Evolutionary conservation across 1,140 invertebrate species (phyloP).

Genomic region (Epicauta chinensis): DNA sequence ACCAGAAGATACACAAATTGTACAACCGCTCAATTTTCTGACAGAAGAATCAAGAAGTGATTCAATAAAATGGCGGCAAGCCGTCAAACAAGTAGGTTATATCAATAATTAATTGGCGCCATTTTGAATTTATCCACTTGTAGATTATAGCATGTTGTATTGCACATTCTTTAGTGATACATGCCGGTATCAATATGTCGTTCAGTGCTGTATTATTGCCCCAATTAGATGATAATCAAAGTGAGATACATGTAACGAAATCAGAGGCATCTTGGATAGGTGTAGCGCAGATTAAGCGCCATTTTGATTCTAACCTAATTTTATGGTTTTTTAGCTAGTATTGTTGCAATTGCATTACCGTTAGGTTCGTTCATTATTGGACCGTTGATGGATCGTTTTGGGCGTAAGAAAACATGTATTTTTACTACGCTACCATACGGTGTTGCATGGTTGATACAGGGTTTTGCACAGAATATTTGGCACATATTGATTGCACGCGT

Average conservation of each 20-base stretch:
- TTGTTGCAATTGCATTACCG: slow-evolving; percentile 49
- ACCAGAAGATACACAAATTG: no score
- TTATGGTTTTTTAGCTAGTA: slow-evolving; percentile 45
- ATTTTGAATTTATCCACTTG: slow-evolving; percentile 3
- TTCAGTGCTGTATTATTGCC: slow-evolving; percentile 48
- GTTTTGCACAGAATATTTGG: slow-evolving; percentile 38
- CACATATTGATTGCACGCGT: slow-evolving; percentile 47
- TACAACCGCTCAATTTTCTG: no score
- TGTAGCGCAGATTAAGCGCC: slow-evolving; percentile 26
- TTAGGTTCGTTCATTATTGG: slow-evolving; percentile 49
- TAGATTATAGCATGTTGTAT: slow-evolving; percentile 45
- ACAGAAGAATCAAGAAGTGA: background rate
- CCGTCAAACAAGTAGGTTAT: slow-evolving; percentile 20
- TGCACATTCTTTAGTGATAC: slow-evolving; percentile 45
- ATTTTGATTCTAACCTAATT: slow-evolving; percentile 2
- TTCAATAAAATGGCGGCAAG: slow-evolving; percentile 14
- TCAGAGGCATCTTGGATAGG: slow-evolving; percentile 49
- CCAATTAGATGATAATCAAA: slow-evolving; percentile 38
- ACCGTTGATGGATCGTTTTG: slow-evolving; percentile 58
- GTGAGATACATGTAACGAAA: slow-evolving; percentile 31
- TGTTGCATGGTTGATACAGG: slow-evolving; percentile 53
- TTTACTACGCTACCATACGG: slow-evolving; percentile 50
- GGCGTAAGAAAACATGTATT: slow-evolving; percentile 52
- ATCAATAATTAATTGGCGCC: background rate
- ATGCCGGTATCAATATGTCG: slow-evolving; percentile 50